Base-by-base conservation (phyloP, 2,888 invertebrate genomes). In the Drosophila pseudotalamancana region DNA sequence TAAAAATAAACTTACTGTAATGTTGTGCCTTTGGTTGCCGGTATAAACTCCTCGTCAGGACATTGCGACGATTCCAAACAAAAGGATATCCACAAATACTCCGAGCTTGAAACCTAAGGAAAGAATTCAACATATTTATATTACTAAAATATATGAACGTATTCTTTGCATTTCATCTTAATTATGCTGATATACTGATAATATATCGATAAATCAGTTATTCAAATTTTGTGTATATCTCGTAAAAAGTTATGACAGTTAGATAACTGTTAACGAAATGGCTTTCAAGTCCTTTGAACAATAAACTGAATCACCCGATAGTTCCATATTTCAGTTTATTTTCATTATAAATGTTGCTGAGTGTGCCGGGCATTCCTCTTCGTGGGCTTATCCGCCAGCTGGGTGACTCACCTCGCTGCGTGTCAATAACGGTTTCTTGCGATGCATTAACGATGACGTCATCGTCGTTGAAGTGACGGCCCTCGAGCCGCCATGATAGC, bases 21-120 rank as follows among this genome's bases (percentile, higher is more conserved):
- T 66, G 93, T 93, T 59, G 93, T 92, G 82, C 95, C 95, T 87
- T 94, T 94, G 56, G 93, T 92, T 8, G 94, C 95, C 16, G 94
- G 94, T 72, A 95, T 92, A 89, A 95, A 94, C 90, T 95, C 94
- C 72, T 94, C 94, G 31, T 92, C 92, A 91, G 93, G 90, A 90
- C 92, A 93, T 57, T 88, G 86, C 40, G 92, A 91, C n/a, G 93
- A 92, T 23, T 88, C 87, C 53, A 69, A 27, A 87, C 94, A 94
- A 90, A 95, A 95, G 89, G 93, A 94, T 66, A 95, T 94, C 79
- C 94, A 94, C 91, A 95, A 95, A 89, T 94, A 95, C 87, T 95
- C 95, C 78, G 95, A 94, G 90, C 95, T 95, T 51, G 95, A 94
- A 88, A 94, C 94, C 95, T 95, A 91, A 42, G 50, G 25, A 42